Evolutionary conservation across 2,113 vertebrate genomes (phyloP), one percentile per base, ranked within the genome.

Genomic region (Tyto alba): DNA sequence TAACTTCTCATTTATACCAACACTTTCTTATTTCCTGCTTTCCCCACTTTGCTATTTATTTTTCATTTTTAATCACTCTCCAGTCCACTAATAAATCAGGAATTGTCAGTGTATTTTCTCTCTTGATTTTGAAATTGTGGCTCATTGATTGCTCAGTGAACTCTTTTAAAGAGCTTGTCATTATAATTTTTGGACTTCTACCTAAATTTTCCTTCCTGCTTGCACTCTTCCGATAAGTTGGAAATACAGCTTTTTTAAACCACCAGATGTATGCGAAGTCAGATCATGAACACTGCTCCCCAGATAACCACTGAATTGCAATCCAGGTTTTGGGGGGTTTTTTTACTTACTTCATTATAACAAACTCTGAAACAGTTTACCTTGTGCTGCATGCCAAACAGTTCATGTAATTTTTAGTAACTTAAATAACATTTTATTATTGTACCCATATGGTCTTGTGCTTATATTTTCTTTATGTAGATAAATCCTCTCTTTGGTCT

Each of bases 401-500:
- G 71, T 6, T 26, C 55, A 6, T 74, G 68, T 83, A 11, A 53
- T 91, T 94, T 92, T 95, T 84, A 87, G 80, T 53, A 90, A 86
- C 68, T 81, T 60, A 80, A 86, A 83, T 89, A 72, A 69, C 68
- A 86, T 88, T 94, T 92, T 88, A 62, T 92, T 86, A 73, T 77
- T 66, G 38, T 48, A 86, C 29, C 55, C 87, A 87, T 92, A 92
- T 81, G 87, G 55, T 74, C 64, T 91, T 80, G 55, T 89, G 84
- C 55, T 96, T 91, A 77, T 95, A 94, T 88, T 79, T 88, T 88
- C 83, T 92, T 94, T 72, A 90, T 95, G 90, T 90, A 84, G 89
- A 62, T 69, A 87, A 84, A 80, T 96, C 36, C 40, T 83, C 63
- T 78, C 78, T 92, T 68, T 89, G 6, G 63, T 74, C 64, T 94